Conservation (phyloP, 2,113 vertebrate genomes). For the Ophthalmotilapia sp. region DNA sequence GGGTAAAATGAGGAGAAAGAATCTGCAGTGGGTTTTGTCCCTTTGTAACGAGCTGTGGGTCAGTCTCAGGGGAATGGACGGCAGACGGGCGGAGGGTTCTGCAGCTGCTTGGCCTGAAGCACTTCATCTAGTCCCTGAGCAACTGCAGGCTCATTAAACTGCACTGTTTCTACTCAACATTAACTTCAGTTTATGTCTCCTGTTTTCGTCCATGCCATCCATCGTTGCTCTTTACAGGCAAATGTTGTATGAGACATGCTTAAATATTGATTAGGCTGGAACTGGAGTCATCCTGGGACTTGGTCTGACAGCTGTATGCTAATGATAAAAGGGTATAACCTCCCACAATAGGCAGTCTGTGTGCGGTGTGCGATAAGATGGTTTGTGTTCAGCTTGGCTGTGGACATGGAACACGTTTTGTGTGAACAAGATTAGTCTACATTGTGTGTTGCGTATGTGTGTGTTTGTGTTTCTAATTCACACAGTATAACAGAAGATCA, state of each 20-base stretch:
- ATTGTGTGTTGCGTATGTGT: not conserved
- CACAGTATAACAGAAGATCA: not conserved
- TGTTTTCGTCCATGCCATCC: not conserved
- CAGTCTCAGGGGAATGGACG: conserved; percentile 42
- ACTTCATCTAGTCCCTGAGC: conserved; percentile 34
- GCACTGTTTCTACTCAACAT: not conserved
- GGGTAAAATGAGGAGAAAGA: conserved; percentile 54
- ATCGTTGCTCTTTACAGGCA: not conserved
- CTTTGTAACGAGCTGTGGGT: conserved; percentile 45
- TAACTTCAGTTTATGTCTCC: not conserved
- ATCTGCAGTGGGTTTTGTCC: conserved; percentile 40
- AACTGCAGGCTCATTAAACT: conserved; percentile 39
- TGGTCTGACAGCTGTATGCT: conserved; percentile 49
- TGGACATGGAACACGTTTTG: conserved; percentile 9
- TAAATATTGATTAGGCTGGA: conserved; percentile 24
- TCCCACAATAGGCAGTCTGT: not conserved
- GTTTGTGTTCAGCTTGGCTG: conserved; percentile 1
- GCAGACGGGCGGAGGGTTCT: conserved; percentile 34
- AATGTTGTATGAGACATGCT: not conserved
- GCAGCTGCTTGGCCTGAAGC: conserved; percentile 53
- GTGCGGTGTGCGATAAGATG: conserved; percentile 30
- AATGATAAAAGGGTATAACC: conserved; percentile 24
- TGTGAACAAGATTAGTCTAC: not conserved
- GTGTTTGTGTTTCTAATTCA: not conserved
- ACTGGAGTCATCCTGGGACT: not conserved